These are phyloP conservation scores for Hermetia illucens DNA, from an alignment of 1,140 invertebrate species.

Conservation along the genomic window DNA sequence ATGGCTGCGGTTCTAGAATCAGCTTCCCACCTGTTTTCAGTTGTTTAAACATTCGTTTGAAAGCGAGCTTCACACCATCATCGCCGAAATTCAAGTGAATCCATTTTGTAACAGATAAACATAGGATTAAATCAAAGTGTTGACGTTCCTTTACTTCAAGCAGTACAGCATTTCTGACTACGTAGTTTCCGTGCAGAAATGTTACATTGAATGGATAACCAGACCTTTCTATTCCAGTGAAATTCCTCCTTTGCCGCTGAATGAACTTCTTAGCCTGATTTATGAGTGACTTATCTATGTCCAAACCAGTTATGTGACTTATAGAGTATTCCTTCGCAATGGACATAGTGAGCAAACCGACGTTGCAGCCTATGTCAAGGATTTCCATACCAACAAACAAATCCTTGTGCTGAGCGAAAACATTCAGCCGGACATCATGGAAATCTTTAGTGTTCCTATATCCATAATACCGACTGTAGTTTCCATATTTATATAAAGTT, in stretches of 20 bases:
- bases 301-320: conserved; percentile 75
- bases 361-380: conserved; percentile 95
- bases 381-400: conserved; percentile 81
- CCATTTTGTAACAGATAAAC: conserved; percentile 95
- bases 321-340: conserved; percentile 73
- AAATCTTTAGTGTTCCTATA: conserved; percentile 73
- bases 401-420: conserved; percentile 58
- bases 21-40: conserved; percentile 78
- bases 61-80: conserved; percentile 81
- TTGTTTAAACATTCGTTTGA: conserved; percentile 79
- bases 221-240: background rate
- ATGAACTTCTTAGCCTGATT: conserved; percentile 26
- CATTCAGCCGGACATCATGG: conserved; percentile 64
- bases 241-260: conserved; percentile 11
- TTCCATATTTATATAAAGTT: conserved; percentile 20
- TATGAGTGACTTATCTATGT: conserved; percentile 85
- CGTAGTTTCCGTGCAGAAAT: conserved; percentile 70
- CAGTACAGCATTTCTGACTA: conserved; percentile 70
- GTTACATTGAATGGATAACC: conserved; percentile 19
- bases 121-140: conserved; percentile 89
- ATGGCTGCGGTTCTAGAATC: conserved; percentile 86
- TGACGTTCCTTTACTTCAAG: conserved; percentile 64
- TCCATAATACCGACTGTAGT: conserved; percentile 66
- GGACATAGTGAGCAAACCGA: conserved; percentile 78
- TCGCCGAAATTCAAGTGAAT: conserved; percentile 96